phyloP scores from a whole-genome alignment of 2,113 vertebrate genomes.

The Phocoena phocoena region DNA sequence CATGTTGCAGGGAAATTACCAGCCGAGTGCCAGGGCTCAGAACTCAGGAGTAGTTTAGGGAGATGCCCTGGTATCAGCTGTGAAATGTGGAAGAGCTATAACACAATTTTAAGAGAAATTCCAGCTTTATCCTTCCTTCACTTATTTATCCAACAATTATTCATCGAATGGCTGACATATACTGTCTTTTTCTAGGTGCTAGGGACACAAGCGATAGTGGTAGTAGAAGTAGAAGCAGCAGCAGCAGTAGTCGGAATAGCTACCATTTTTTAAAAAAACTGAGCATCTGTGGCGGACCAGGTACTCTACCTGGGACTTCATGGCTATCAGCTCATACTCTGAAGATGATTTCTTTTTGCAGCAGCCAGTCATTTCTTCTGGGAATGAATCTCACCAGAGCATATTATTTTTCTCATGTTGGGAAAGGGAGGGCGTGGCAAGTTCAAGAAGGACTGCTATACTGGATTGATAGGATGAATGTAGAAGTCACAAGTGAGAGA shows the following conservation, averaged over 20 bases:
- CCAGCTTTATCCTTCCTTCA: not conserved
- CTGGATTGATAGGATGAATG: not conserved
- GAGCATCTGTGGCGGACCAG: not conserved
- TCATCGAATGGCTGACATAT: not conserved
- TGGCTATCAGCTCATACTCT: not conserved
- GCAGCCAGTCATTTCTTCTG: not conserved
- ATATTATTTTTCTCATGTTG: not conserved
- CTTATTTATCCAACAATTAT: not conserved
- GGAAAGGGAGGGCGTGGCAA: not conserved
- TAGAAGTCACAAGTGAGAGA: not conserved
- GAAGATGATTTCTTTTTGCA: not conserved
- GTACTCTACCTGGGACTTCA: not conserved
- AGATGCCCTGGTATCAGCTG: not conserved
- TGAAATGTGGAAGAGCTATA: not conserved
- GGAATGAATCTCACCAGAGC: not conserved
- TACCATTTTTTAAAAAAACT: not conserved
- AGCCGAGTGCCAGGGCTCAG: not conserved
- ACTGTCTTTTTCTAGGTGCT: not conserved
- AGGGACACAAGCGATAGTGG: fast-evolving
- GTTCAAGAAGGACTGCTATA: not conserved
- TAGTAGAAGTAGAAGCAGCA: not conserved
- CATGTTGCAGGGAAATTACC: not conserved
- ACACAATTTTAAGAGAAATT: not conserved
- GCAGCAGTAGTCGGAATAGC: not conserved
- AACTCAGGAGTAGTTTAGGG: too few species aligned